Conservation (phyloP, 2,797 vertebrate genomes). For the Urocyon cinereoargenteus region DNA sequence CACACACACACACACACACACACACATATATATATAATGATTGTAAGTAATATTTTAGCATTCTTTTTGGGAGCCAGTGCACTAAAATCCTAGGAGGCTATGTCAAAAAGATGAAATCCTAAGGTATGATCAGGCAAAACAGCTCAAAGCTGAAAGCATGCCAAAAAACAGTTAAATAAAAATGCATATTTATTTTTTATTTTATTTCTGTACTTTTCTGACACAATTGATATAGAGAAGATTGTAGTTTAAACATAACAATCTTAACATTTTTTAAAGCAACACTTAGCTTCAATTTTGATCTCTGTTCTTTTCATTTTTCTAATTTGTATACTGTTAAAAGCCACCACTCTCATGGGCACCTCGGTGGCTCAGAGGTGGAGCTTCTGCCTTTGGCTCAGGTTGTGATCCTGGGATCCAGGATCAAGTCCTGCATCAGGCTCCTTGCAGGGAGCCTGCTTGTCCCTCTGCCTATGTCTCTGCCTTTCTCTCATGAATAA, state of each 20-base stretch:
- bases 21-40: neutral
- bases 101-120: neutral
- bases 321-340: neutral
- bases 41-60: constrained; percentile 6
- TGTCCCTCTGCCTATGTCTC: too few species aligned
- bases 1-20: too few species aligned
- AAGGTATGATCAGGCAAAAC: neutral
- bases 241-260: neutral
- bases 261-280: neutral
- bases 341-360: neutral
- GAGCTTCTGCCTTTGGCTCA: too few species aligned
- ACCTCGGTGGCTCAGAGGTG: too few species aligned
- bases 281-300: neutral
- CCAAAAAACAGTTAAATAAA: neutral
- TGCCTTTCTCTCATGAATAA: too few species aligned
- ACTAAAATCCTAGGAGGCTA: neutral
- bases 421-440: too few species aligned
- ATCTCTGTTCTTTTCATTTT: constrained; percentile 50
- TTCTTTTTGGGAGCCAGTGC: neutral
- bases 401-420: too few species aligned
- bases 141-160: neutral
- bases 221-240: neutral
- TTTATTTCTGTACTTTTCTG: constrained; percentile 25
- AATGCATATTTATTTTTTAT: constrained; percentile 2
- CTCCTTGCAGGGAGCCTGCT: too few species aligned